Evolutionary conservation across 2,113 vertebrate species (phyloP).

Genomic region (Hemibagrus wyckioides): DNA sequence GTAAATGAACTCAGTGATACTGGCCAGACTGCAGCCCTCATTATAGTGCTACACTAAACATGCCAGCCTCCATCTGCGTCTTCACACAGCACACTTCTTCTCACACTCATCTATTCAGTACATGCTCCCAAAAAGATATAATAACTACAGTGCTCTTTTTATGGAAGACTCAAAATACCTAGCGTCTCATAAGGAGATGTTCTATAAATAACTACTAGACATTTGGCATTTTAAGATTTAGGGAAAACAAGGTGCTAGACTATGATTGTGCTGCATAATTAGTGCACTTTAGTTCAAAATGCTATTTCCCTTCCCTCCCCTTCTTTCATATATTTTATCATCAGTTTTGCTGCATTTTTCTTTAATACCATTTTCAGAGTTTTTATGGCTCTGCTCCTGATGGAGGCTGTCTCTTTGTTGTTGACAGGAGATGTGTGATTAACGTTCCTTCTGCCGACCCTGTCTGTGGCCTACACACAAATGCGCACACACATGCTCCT

Average conservation of each 20-base stretch:
- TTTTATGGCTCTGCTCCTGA: conserved; percentile 51
- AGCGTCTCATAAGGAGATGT: not conserved
- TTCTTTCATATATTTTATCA: conserved; percentile 63
- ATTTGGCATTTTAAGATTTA: not conserved
- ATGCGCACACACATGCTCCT: conserved; percentile 5
- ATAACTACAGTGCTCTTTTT: conserved; percentile 6
- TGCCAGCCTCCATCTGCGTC: conserved; percentile 32
- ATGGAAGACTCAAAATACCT: not conserved
- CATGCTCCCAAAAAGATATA: conserved; percentile 3
- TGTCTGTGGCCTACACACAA: conserved; percentile 62
- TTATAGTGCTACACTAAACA: conserved; percentile 40
- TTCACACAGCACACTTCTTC: conserved; percentile 31
- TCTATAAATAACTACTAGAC: conserved; percentile 25
- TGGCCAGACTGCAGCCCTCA: conserved; percentile 42
- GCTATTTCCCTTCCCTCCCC: conserved; percentile 36
- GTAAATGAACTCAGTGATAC: conserved; percentile 49
- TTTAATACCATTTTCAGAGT: conserved; percentile 63
- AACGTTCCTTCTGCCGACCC: conserved; percentile 74
- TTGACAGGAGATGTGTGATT: conserved; percentile 74
- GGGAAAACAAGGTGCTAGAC: not conserved
- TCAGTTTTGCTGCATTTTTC: conserved; percentile 57
- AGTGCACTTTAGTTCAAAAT: conserved; percentile 12
- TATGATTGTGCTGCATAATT: conserved; percentile 16
- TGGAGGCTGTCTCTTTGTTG: conserved; percentile 66
- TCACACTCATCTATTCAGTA: conserved; percentile 12